Base-by-base conservation (phyloP, 2,113 vertebrate genomes). In the Scartelaos histophorus region DNA sequence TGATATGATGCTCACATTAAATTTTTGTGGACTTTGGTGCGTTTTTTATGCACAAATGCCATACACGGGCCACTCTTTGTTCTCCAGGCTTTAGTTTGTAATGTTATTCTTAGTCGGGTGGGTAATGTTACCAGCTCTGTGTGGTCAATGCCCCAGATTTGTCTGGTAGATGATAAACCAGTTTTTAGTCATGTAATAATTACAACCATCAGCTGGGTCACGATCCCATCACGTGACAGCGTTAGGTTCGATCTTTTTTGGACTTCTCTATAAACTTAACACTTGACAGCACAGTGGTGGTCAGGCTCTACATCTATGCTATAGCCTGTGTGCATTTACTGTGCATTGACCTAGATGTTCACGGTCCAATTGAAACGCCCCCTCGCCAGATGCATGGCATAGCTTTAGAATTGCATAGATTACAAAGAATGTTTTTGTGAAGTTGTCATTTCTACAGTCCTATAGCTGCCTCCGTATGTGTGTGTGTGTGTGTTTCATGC, bases 31-130 rank as follows among this genome's bases (percentile, higher is more conserved):
- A 9, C 58, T 1, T 16, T 12, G 7, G 24, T 54, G 51, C 62
- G 61, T 17, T 35, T 43, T 67, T 34, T 47, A 25, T 5, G 34
- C 57, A 47, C 62, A 25, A 51, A 53, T 43, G 69, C 12, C 7
- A 4, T 0, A 43, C 60, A 69, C 58, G 35, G 60, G 13, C n/a
- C 24, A 51, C 70, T 74, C 75, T 83, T 85, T 87, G 78, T 86
- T 86, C 71, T 49, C 13, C 53, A 65, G 56, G 21, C 69, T 73
- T 64, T 62, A 22, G 56, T 71, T 85, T 49, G 47, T 71, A 29
- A 46, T 67, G 21, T 74, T 62, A 34, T 76, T 47, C 13, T 57
- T 16, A 13, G 11, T n/a, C 7, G 5, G 16, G 19, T 7, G 16
- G 19, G 19, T 29, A n/a, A 54, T 21, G 9, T 46, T 35, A 73